phyloP scores from a whole-genome alignment of 2,113 vertebrate species.

The Cyanoramphus novaezelandiae region DNA sequence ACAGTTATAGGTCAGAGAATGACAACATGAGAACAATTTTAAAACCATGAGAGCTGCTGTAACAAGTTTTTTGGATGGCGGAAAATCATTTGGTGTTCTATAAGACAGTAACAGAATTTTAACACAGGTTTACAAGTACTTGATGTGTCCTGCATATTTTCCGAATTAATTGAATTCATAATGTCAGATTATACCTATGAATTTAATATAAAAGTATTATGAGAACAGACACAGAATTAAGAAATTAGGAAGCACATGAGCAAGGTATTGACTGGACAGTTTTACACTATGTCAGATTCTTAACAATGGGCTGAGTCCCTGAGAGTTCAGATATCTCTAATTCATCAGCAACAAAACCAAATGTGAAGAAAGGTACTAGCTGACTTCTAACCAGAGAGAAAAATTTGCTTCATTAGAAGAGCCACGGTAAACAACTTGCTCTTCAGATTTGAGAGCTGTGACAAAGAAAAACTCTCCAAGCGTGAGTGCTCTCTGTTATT shows the following conservation, averaged over 20 bases:
- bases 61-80: background rate
- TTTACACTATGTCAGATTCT: background rate
- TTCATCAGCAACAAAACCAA: background rate
- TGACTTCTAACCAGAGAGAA: background rate
- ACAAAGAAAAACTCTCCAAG: background rate
- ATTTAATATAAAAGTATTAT: constrained; percentile 5
- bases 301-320: background rate
- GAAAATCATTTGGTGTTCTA: background rate
- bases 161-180: constrained; percentile 45
- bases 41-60: background rate
- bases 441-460: background rate
- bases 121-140: constrained; percentile 24
- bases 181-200: constrained; percentile 5
- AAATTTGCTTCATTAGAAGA: background rate
- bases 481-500: background rate
- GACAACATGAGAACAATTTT: constrained; percentile 39
- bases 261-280: background rate
- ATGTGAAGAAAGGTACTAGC: background rate
- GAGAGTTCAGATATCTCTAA: background rate
- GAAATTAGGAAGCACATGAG: background rate
- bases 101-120: constrained; percentile 37
- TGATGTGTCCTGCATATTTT: constrained; percentile 7
- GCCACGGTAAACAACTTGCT: background rate
- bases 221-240: background rate
- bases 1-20: constrained; percentile 22